Evolutionary conservation across 2,797 vertebrate genomes (phyloP), one percentile per base, ranked within the genome.

Genomic region (Thripadectes ignobilis): DNA sequence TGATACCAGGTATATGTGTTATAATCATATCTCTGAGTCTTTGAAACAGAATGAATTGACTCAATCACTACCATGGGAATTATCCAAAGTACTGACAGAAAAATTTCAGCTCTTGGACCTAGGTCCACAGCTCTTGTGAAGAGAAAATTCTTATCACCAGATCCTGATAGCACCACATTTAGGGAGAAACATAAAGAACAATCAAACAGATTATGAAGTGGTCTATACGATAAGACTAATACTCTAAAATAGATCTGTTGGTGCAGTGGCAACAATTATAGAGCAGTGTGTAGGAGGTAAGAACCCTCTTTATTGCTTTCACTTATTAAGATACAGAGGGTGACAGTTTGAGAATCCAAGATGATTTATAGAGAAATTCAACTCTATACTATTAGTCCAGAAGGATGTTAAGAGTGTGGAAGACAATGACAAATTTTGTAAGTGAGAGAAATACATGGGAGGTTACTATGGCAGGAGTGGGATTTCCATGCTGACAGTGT

Each of bases 211-310:
- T 77, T 92, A 74, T 59, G 36, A 91, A 91, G 51, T 23, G 21
- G 39, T 91, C 71, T 69, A 8, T 71, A 17, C 51, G 75, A 89
- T 85, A 83, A 74, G 78, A 54, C 21, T 95, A 83, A 83, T 74
- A 58, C 32, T 77, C 68, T 67, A 45, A 92, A 95, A 93, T 85
- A 34, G 72, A 54, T 80, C 66, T 89, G 34, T 68, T 95, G 94
- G 82, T 89, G 49, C 61, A 43, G 52, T 54, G 52, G 81, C 57
- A 91, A 74, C 67, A 55, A 41, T 73, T 85, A 67, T 67, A 61
- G 48, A 85, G 20, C 14, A 71, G n/a, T 0, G 16, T 11, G 77
- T 74, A 74, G 85, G 94, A 85, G 67, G 69, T 23, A 92, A 87
- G 89, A 69, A 93, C 19, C 29, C 85, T 59, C 59, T 79, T 77